phyloP scores from a whole-genome alignment of 2,113 vertebrate genomes.

The Noctilio leporinus region DNA sequence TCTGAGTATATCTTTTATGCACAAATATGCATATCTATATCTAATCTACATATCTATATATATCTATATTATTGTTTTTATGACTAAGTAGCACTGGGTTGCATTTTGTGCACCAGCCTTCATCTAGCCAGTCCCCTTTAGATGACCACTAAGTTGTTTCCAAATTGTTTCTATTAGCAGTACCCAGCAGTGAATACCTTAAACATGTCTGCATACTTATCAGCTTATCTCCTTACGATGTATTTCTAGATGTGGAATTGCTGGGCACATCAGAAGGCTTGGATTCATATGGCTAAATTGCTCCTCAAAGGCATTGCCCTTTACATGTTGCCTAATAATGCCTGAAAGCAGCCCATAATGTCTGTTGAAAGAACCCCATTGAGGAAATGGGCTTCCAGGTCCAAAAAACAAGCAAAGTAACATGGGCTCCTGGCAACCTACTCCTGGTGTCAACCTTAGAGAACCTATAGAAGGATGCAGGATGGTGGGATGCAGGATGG shows the following conservation, averaged over 20 bases:
- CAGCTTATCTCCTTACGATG: neutral
- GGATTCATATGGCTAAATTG: neutral
- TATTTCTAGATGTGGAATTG: neutral
- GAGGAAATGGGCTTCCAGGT: neutral
- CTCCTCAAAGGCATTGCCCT: neutral
- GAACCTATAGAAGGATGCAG: neutral
- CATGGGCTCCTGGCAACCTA: neutral
- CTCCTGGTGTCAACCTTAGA: neutral
- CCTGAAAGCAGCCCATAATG: neutral
- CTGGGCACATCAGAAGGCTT: neutral
- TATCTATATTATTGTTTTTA: neutral
- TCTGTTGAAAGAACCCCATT: neutral
- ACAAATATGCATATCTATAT: neutral
- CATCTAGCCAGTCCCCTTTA: neutral
- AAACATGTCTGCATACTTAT: neutral
- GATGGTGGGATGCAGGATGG: neutral
- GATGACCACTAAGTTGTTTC: neutral
- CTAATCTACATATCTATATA: too few species aligned
- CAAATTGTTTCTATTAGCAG: neutral
- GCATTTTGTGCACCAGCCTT: neutral
- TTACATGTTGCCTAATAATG: neutral
- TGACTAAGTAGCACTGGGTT: neutral
- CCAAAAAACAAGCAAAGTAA: neutral
- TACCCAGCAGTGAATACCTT: neutral
- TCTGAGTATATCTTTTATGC: neutral